Base-by-base conservation (phyloP, 2,888 invertebrate genomes). In the Eudasyphora cyanicolor region DNA sequence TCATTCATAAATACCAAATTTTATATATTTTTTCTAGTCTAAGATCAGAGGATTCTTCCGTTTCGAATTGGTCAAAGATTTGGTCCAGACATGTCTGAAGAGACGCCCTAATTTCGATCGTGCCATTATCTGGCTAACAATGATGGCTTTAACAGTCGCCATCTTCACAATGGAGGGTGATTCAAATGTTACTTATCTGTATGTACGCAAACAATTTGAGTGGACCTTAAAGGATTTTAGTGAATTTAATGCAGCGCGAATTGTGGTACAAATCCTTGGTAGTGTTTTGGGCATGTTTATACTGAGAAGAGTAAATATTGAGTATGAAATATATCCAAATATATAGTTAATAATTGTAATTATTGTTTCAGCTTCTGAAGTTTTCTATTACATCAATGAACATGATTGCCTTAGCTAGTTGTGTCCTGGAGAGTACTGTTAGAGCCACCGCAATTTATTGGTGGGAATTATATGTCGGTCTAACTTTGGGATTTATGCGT, bases 251-350 rank as follows among this genome's bases (percentile, higher is more conserved):
- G 94, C 94, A 1, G 89, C 92, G 0, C 92, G 92, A 49, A 93
- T 94, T 10, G 87, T 94, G 0, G 89, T 94, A 32, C 92, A 93
- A 42, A 94, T 95, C 76, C 49, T 93, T 19, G 95, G 95, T 0
- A 93, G 94, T 3, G 89, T 95, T 79, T 49, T 94, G 21, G 95
- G 94, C 12, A 93, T 95, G 29, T 92, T 93, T 76, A 35, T 95
- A 12, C 88, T 95, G 4, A 93, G 94, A 87, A 94, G 92, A 85
- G 86, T 92, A 45, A 86, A 69, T 35, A 71, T 38, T 57, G 51
- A 19, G 3, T 42, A 0, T 24, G 21, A 21, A 71, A 19, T 17
- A 5, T 24, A 21, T 32, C 10, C 10, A 45, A 69, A 19, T 49
- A 49, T 27, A 7, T 54, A n/a, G 32, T 38, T 60, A 32, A 32